A percentile compares a stretch with the other conserved stretches of the same genome.
Evolutionary conservation across 2,888 invertebrate species (phyloP).

Genomic region (Amphipyra tragopoginis): DNA sequence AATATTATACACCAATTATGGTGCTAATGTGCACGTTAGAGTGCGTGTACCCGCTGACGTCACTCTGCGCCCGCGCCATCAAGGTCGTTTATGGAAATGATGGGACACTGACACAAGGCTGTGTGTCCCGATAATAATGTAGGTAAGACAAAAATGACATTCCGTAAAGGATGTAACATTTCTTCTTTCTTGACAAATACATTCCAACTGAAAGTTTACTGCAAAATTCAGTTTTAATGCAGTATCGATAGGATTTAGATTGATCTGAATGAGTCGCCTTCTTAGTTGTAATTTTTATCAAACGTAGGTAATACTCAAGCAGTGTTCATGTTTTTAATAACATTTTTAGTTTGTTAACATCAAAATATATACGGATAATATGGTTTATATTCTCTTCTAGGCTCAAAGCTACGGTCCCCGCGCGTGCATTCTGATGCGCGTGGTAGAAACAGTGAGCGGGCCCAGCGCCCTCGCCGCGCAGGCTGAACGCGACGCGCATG

Average conservation of each 20-base stretch:
- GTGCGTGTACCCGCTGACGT: conserved; percentile 91
- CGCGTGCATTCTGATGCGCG: conserved; percentile 98
- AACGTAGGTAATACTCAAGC: no score
- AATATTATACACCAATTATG: no score
- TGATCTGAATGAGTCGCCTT: no score
- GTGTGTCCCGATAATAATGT: no score
- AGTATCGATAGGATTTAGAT: no score
- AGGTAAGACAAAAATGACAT: no score
- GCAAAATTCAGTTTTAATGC: no score
- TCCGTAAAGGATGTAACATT: no score
- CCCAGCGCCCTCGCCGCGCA: conserved; percentile 73
- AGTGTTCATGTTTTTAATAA: no score
- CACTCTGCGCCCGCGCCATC: conserved; percentile 96
- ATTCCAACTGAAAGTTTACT: no score
- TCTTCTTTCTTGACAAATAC: no score
- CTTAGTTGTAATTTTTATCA: no score
- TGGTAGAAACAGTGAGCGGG: conserved; percentile 97
- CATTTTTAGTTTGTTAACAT: not conserved
- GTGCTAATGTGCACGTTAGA: not conserved
- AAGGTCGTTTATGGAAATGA: conserved; percentile 96
- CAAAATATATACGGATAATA: not conserved
- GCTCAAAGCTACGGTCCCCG: conserved; percentile 99
- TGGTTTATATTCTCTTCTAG: conserved; percentile 73
- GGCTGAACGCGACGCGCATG: conserved; percentile 65
- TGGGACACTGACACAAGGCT: conserved; percentile 65